These are phyloP conservation scores for Villa cingulata DNA, from an alignment of 2,888 invertebrate genomes.

Conservation along the genomic window DNA sequence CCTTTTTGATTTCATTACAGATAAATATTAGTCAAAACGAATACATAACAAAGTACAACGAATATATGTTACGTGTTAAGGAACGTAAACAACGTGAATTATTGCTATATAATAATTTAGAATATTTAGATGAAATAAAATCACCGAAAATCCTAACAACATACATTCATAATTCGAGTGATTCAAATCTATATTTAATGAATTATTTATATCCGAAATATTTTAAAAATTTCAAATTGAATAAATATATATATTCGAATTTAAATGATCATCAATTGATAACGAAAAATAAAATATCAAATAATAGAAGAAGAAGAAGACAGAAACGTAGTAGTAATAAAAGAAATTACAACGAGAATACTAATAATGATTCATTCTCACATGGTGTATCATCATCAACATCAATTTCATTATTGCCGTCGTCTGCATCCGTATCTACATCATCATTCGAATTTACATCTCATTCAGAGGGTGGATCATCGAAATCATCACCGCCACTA, in stretches of 20 bases:
- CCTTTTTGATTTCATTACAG: conserved; percentile 33
- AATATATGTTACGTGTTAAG: conserved; percentile 40
- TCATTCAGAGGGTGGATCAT: too few species aligned
- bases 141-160: conserved; percentile 21
- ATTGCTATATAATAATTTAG: conserved; percentile 1
- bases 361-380: background rate
- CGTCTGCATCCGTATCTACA: background rate
- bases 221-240: too few species aligned
- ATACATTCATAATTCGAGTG: conserved; percentile 5
- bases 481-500: background rate
- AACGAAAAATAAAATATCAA: too few species aligned
- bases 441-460: background rate
- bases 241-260: background rate
- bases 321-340: background rate
- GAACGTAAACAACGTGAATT: conserved; percentile 21
- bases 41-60: conserved; percentile 46
- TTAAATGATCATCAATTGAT: too few species aligned
- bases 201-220: background rate
- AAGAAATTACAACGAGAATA: background rate
- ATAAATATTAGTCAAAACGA: conserved; percentile 52
- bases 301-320: too few species aligned
- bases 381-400: too few species aligned
- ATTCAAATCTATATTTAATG: conserved; percentile 1
- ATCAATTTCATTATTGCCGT: too few species aligned
- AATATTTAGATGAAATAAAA: conserved; percentile 4